These are phyloP conservation scores for Smithornis capensis DNA, from an alignment of 2,113 vertebrate species.

Conservation along the genomic window DNA sequence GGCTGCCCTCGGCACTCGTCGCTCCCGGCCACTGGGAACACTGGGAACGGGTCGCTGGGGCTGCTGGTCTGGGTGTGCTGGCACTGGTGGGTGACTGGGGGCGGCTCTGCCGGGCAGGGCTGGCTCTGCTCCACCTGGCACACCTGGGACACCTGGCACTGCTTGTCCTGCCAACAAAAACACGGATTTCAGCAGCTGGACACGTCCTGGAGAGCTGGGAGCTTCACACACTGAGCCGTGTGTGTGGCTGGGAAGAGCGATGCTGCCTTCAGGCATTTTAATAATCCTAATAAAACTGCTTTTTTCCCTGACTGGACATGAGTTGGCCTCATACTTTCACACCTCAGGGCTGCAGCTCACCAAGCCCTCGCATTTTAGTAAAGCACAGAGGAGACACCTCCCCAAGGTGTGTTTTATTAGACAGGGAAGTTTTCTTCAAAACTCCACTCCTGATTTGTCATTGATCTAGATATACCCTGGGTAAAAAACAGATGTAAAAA, in stretches of 20 bases:
- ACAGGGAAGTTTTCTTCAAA: background rate
- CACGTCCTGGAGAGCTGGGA: fast-evolving
- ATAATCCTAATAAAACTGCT: background rate
- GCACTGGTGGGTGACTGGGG: background rate
- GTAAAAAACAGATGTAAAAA: background rate
- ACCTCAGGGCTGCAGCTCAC: background rate
- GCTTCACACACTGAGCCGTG: fast-evolving
- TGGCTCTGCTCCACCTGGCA: background rate
- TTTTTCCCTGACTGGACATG: background rate
- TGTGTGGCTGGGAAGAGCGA: background rate
- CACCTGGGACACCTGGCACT: background rate
- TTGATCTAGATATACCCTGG: background rate
- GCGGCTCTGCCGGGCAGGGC: background rate
- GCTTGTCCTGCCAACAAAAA: background rate
- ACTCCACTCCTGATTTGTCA: background rate
- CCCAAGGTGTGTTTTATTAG: background rate
- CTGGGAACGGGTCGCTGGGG: background rate
- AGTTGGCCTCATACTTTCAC: background rate
- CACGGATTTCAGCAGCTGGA: background rate
- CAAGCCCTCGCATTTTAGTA: background rate
- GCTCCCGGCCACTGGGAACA: background rate
- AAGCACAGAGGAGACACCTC: background rate
- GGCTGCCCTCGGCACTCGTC: background rate
- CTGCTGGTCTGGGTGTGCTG: slow-evolving; percentile 25
- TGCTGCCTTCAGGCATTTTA: fast-evolving